Evolutionary conservation across 2,113 vertebrate genomes (phyloP), one percentile per base, ranked within the genome.

Genomic region (Spheniscus mendiculus): DNA sequence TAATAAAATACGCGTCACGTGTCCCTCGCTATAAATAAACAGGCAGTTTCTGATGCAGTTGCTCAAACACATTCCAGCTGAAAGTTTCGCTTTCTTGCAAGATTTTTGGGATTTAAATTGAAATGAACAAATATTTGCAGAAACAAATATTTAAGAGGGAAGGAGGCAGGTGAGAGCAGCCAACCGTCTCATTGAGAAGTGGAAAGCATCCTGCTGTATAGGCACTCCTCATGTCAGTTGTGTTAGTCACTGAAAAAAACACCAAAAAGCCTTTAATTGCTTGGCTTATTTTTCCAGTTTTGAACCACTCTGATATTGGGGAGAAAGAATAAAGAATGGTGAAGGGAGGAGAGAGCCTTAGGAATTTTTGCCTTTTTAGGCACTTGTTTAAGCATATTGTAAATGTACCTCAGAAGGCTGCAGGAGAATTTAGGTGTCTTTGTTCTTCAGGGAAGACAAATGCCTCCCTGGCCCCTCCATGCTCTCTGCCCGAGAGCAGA

Each of bases 151-250:
- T 83, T 25, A 32, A 47, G 27, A 32, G 63, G 62, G 67, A 80
- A 83, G 62, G 76, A 86, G 83, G 79, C 38, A 80, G 66, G 40
- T 65, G 70, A 66, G 44, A 52, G 50, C 1, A 55, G 30, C 83
- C 58, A 58, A 4, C 12, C n/a, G 1, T 14, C 65, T 44, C 40
- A 3, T 1, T 12, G 61, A 36, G 90, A 36, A 76, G 62, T 3
- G 34, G 66, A 52, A 65, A 80, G 23, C 70, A 38, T 34, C 50
- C 70, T 38, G 32, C 1, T 45, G 25, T 19, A 30, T 3, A 1
- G 1, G 11, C 18, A 1, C 44, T 62, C 21, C 9, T 40, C 3
- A 0, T 12, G 19, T 14, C 12, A 4, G 15, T 21, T 36, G 18
- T 21, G 34, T 11, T 29, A 70, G 61, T 18, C 12, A 19, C 27